Conservation (phyloP, 2,797 vertebrate species). For the Mus caroli region DNA sequence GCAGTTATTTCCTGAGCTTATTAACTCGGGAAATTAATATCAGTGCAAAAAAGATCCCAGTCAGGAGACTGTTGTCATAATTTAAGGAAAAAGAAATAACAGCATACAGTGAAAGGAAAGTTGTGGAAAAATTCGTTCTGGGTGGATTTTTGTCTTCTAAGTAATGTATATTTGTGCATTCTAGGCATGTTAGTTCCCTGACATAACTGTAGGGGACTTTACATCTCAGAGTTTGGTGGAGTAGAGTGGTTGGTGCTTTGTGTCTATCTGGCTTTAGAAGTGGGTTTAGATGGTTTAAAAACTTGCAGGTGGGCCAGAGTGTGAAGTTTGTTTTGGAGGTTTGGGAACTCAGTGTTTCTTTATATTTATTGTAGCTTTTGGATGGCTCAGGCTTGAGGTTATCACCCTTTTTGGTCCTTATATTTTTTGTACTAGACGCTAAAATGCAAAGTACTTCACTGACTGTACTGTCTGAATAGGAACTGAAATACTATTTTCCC, state of each 20-base stretch:
- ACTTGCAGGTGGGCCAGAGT: conserved; percentile 36
- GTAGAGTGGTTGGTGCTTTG: neutral
- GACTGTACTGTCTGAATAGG: neutral
- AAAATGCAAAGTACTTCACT: neutral
- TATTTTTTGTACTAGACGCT: neutral
- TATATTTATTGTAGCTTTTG: conserved; percentile 53
- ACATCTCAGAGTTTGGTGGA: neutral
- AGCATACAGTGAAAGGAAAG: neutral
- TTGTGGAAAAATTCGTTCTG: neutral
- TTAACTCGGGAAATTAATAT: conserved; percentile 46
- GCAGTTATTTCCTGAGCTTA: neutral
- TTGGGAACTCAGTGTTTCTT: neutral
- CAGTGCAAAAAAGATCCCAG: conserved; percentile 22
- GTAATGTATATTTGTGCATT: conserved; percentile 2
- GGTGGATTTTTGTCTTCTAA: conserved; percentile 16
- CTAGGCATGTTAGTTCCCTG: neutral
- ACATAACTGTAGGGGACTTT: neutral
- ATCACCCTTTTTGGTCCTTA: neutral
- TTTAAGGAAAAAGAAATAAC: conserved; percentile 57
- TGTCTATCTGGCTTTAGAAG: neutral
- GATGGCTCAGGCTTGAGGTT: conserved; percentile 8
- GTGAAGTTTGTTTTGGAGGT: conserved; percentile 45
- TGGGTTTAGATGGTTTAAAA: conserved; percentile 38
- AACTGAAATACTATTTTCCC: conserved; percentile 4
- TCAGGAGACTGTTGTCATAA: neutral